phyloP scores from a whole-genome alignment of 2,113 vertebrate species.

The Poicephalus meyeri region DNA sequence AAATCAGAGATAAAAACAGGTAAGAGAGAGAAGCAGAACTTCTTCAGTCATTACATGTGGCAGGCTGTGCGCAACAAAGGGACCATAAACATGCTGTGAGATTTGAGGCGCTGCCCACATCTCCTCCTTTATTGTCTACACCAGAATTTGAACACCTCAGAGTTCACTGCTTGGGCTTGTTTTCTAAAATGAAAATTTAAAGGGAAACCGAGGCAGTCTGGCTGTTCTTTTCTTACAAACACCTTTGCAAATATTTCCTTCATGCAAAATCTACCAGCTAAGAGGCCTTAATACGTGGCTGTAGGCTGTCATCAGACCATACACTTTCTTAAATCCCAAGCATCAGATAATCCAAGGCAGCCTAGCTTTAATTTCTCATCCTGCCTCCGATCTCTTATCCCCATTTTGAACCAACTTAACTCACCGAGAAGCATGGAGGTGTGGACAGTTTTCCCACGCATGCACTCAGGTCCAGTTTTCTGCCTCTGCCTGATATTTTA shows the following conservation, averaged over 20 bases:
- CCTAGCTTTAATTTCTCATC: neutral
- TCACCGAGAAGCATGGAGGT: neutral
- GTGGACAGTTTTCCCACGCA: neutral
- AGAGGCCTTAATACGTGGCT: neutral
- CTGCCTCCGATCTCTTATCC: neutral
- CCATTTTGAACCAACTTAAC: neutral
- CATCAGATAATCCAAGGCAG: neutral
- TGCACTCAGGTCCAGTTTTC: neutral
- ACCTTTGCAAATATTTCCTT: neutral
- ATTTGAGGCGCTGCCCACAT: neutral
- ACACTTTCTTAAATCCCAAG: neutral
- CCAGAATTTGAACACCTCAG: neutral
- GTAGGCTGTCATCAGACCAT: neutral
- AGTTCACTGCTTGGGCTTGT: neutral
- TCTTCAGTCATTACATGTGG: neutral
- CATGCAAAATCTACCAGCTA: neutral
- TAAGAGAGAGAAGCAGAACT: neutral
- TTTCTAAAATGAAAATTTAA: neutral
- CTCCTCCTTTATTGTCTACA: neutral
- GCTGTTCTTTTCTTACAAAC: neutral
- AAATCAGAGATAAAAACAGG: neutral
- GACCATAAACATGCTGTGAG: neutral
- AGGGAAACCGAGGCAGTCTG: neutral
- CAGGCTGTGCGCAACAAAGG: accelerated
- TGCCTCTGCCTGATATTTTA: neutral